A percentile compares a stretch with the other conserved stretches of the same genome.
These are phyloP conservation scores for Martes flavigula DNA, from an alignment of 2,797 vertebrate genomes.

Conservation along the genomic window DNA sequence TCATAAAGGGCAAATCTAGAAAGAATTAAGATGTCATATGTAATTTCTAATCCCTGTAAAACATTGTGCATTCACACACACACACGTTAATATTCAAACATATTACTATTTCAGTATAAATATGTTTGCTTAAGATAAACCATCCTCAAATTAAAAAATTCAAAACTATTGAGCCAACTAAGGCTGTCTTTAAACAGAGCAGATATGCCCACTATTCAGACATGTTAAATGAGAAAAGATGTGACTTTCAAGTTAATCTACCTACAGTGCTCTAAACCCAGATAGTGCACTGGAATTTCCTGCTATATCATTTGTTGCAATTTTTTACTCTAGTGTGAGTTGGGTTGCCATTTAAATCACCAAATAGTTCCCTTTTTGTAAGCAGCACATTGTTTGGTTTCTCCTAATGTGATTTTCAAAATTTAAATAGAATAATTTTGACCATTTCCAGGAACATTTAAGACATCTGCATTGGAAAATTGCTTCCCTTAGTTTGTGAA, in stretches of 20 bases:
- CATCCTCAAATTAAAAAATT: neutral
- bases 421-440: neutral
- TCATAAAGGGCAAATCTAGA: neutral
- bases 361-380: neutral
- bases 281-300: neutral
- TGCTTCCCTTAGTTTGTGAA: neutral
- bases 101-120: neutral
- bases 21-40: neutral
- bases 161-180: neutral
- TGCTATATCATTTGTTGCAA: neutral
- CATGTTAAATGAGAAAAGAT: constrained; percentile 14
- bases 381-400: neutral
- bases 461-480: neutral
- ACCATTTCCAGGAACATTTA: neutral
- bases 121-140: neutral
- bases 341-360: neutral
- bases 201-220: neutral
- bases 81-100: neutral
- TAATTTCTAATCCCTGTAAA: neutral
- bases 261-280: neutral
- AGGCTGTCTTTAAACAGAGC: neutral
- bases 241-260: neutral
- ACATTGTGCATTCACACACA: neutral
- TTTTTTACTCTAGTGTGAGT: neutral
- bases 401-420: neutral